These are phyloP conservation scores for Liparis tanakae DNA, from an alignment of 2,797 vertebrate genomes.

Conservation along the genomic window DNA sequence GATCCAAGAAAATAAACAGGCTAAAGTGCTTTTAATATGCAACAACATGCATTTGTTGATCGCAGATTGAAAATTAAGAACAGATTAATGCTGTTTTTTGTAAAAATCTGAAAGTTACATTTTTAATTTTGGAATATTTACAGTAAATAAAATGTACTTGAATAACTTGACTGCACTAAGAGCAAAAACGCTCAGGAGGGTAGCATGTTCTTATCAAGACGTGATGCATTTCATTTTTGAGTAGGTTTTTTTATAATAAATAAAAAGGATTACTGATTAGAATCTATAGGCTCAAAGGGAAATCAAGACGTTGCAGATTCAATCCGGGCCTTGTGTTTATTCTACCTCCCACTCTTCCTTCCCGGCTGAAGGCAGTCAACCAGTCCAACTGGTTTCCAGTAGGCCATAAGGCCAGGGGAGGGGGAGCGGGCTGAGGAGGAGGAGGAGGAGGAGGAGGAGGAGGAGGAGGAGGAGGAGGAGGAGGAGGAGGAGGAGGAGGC, in stretches of 20 bases:
- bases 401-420: slow-evolving; percentile 61
- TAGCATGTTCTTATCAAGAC: not conserved
- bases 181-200: not conserved
- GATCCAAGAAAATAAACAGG: not conserved
- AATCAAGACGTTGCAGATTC: slow-evolving; percentile 39
- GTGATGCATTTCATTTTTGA: not conserved
- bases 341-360: slow-evolving; percentile 36
- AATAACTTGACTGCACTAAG: not conserved
- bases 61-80: no score
- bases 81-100: not conserved
- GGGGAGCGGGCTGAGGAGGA: slow-evolving; percentile 37
- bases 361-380: slow-evolving; percentile 67
- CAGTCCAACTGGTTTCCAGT: slow-evolving; percentile 81
- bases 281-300: slow-evolving; percentile 4
- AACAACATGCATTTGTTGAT: no score
- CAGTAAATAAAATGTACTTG: slow-evolving; percentile 11
- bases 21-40: not conserved
- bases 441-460: slow-evolving; percentile 15
- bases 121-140: slow-evolving; percentile 19
- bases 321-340: slow-evolving; percentile 27
- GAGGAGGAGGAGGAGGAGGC: slow-evolving; percentile 22
- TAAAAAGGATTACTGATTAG: slow-evolving; percentile 6
- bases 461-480: slow-evolving; percentile 3
- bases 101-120: not conserved
- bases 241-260: not conserved